Conservation (phyloP, 2,797 vertebrate genomes). For the Hapalemur alaotrensis region DNA sequence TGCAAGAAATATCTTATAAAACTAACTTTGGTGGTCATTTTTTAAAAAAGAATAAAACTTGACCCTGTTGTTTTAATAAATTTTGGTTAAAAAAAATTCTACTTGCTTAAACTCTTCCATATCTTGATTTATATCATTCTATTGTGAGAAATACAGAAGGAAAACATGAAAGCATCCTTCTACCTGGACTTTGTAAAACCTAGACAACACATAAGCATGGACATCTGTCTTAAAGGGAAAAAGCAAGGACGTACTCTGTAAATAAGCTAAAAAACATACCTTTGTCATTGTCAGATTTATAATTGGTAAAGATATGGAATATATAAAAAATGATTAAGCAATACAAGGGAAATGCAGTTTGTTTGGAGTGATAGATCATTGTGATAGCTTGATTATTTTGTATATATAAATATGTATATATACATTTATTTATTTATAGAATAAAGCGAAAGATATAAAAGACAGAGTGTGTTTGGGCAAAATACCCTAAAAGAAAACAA, state of each 20-base stretch:
- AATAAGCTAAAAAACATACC: neutral
- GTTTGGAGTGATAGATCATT: neutral
- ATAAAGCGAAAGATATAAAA: neutral
- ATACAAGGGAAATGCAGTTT: neutral
- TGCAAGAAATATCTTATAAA: slow-evolving; percentile 64
- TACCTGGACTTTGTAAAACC: slow-evolving; percentile 3
- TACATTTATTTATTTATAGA: neutral
- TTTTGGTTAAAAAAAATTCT: slow-evolving; percentile 74
- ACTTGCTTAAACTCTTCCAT: slow-evolving; percentile 72
- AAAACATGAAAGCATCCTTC: slow-evolving; percentile 45
- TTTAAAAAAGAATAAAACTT: slow-evolving; percentile 64
- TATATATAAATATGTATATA: neutral
- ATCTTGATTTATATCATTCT: slow-evolving; percentile 37
- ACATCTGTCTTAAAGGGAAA: slow-evolving; percentile 13
- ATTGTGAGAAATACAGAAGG: slow-evolving; percentile 8
- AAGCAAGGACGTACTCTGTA: neutral
- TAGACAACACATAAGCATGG: slow-evolving; percentile 49
- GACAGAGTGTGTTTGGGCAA: neutral
- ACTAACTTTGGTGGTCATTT: slow-evolving; percentile 71
- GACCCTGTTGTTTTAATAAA: slow-evolving; percentile 64
- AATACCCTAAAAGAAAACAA: neutral
- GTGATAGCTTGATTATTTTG: neutral
- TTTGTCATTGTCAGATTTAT: slow-evolving; percentile 54
- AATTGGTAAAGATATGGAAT: slow-evolving; percentile 56
- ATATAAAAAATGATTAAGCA: slow-evolving; percentile 58